A percentile compares a stretch with the other conserved stretches of the same genome.
Evolutionary conservation across 2,888 invertebrate species (phyloP).

Genomic region (Troilus luridus): DNA sequence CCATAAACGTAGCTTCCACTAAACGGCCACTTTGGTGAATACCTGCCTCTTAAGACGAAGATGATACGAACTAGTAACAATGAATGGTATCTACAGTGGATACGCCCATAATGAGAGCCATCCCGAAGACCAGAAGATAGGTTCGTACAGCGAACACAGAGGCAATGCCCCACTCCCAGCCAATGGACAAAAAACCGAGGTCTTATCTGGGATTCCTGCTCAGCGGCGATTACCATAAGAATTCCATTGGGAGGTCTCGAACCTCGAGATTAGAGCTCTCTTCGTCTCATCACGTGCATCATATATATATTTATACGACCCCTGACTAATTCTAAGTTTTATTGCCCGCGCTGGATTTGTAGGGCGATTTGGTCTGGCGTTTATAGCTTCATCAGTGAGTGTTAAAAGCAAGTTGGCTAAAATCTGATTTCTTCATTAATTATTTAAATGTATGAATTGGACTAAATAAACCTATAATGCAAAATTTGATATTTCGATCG

Average conservation of each 20-base stretch:
- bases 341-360: not conserved
- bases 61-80: not conserved
- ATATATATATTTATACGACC: constrained; percentile 19
- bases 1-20: not conserved
- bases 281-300: not conserved
- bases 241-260: not conserved
- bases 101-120: not conserved
- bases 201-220: not conserved
- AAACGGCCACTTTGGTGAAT: not conserved
- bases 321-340: not conserved
- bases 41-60: not conserved
- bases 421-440: not conserved
- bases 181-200: not conserved
- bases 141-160: not conserved
- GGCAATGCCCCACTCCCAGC: not conserved
- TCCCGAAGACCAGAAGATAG: not conserved
- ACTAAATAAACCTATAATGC: too few relatives aligned
- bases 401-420: not conserved
- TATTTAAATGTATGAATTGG: not conserved
- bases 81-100: not conserved
- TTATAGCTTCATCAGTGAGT: not conserved
- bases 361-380: not conserved
- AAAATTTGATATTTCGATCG: too few relatives aligned
- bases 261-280: not conserved
- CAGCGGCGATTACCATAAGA: not conserved